Percentiles rank a stretch among this genome's conserved stretches.
These are phyloP conservation scores for Spodoptera exigua DNA, from an alignment of 2,888 invertebrate species.

Conservation along the genomic window DNA sequence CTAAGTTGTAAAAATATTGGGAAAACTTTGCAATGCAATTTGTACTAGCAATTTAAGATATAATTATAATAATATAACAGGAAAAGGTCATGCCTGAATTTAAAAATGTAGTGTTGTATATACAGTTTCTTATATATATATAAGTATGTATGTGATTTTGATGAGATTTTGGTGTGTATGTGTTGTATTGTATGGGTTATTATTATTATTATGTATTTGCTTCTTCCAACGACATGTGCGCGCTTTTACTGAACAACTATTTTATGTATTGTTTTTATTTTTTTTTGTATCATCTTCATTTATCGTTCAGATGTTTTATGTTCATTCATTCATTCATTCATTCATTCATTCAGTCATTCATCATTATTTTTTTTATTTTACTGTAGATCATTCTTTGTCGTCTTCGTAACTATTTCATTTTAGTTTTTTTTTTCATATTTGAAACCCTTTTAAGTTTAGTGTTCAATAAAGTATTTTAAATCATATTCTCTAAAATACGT, in stretches of 20 bases:
- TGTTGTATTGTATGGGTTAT: constrained; percentile 5
- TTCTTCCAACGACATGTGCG: constrained; percentile 29
- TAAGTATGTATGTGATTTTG: constrained; percentile 10
- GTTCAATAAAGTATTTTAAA: no score
- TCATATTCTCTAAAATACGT: neutral
- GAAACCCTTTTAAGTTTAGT: no score
- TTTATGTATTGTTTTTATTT: no score
- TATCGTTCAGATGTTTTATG: no score
- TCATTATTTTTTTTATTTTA: neutral
- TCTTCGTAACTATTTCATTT: neutral
- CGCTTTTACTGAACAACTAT: constrained; percentile 16
- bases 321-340: neutral
- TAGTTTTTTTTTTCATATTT: no score
- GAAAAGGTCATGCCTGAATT: no score
- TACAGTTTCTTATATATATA: neutral
- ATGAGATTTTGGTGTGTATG: constrained; percentile 9
- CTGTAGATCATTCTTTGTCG: neutral
- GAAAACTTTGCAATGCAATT: no score
- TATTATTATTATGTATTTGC: constrained; percentile 4
- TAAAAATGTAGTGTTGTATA: neutral
- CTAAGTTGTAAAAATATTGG: no score
- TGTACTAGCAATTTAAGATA: no score
- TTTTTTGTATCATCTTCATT: neutral
- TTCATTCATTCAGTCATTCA: no score
- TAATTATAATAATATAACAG: no score